These are phyloP conservation scores for Probaryconus sp. DNA, from an alignment of 1,140 invertebrate genomes.

Conservation along the genomic window DNA sequence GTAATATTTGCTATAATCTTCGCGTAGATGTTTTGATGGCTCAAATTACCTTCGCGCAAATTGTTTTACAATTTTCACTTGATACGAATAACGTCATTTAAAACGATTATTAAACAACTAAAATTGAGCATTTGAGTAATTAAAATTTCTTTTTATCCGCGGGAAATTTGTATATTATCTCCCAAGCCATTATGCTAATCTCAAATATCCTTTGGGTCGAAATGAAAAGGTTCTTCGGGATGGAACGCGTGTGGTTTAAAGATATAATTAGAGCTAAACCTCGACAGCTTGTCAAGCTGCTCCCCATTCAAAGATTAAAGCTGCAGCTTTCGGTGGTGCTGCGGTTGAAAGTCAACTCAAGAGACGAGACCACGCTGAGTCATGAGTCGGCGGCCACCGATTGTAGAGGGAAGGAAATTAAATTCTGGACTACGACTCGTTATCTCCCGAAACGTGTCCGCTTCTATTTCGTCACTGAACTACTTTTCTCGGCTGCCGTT, in stretches of 20 bases:
- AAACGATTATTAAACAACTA: too few species aligned
- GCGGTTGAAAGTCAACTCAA: constrained; percentile 17
- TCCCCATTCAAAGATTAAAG: constrained; percentile 27
- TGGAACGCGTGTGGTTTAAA: constrained; percentile 3
- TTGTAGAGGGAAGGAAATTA: constrained; percentile 31
- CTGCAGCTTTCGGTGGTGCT: constrained; percentile 16
- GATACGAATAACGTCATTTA: too few species aligned
- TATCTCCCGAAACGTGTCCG: constrained; percentile 33
- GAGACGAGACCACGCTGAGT: constrained; percentile 29
- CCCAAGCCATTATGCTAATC: too few species aligned
- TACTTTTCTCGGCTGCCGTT: constrained; percentile 14
- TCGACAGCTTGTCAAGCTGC: constrained; percentile 30
- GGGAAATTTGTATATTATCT: too few species aligned
- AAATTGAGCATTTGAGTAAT: too few species aligned
- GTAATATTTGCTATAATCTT: constrained; percentile 5
- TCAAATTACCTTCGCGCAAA: constrained; percentile 9
- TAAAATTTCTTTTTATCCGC: too few species aligned
- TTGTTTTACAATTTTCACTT: constrained; percentile 6
- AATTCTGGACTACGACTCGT: constrained; percentile 30
- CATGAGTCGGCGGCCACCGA: constrained; percentile 13
- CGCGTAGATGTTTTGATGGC: constrained; percentile 19
- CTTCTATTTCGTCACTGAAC: constrained; percentile 22
- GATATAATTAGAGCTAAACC: constrained; percentile 24
- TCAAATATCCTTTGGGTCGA: not conserved
- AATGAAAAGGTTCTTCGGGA: not conserved